A percentile compares a stretch with the other conserved stretches of the same genome.
These are phyloP conservation scores for Alexandromys fortis DNA, from an alignment of 2,113 vertebrate species.

Conservation along the genomic window DNA sequence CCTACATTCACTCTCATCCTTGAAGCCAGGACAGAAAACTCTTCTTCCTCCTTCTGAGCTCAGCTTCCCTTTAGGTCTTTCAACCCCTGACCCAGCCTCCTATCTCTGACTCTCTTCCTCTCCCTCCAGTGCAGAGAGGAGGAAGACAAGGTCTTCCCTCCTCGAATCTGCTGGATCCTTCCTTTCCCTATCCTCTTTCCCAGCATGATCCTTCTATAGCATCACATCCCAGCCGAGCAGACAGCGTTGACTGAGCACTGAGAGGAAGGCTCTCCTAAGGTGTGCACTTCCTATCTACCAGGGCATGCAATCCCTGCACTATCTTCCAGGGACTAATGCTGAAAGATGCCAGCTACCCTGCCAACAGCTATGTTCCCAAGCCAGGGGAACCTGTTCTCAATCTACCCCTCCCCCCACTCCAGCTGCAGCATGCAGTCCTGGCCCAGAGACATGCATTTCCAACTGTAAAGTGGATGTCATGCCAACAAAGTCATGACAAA, in stretches of 20 bases:
- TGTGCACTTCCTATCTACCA: not conserved
- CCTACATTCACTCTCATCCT: not conserved
- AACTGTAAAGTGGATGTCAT: not conserved
- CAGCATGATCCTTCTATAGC: not conserved
- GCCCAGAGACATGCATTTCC: not conserved
- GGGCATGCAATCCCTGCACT: not conserved
- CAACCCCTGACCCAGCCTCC: not conserved
- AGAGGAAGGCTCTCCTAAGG: not conserved
- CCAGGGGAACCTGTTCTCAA: not conserved
- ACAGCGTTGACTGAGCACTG: not conserved
- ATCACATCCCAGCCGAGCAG: fast-evolving
- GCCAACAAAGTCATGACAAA: not conserved
- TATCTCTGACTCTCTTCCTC: not conserved
- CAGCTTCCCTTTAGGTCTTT: not conserved
- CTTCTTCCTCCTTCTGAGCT: not conserved
- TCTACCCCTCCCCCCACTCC: not conserved
- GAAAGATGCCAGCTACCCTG: not conserved
- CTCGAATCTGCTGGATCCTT: not conserved
- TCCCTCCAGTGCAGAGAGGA: not conserved
- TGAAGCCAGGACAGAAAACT: not conserved
- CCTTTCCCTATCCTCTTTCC: not conserved
- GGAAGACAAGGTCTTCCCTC: not conserved
- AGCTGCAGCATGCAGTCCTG: not conserved
- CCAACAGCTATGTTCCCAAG: not conserved
- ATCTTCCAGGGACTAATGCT: not conserved